These are phyloP conservation scores for Nyctereutes procyonoides DNA, from an alignment of 2,113 vertebrate species.

Conservation along the genomic window DNA sequence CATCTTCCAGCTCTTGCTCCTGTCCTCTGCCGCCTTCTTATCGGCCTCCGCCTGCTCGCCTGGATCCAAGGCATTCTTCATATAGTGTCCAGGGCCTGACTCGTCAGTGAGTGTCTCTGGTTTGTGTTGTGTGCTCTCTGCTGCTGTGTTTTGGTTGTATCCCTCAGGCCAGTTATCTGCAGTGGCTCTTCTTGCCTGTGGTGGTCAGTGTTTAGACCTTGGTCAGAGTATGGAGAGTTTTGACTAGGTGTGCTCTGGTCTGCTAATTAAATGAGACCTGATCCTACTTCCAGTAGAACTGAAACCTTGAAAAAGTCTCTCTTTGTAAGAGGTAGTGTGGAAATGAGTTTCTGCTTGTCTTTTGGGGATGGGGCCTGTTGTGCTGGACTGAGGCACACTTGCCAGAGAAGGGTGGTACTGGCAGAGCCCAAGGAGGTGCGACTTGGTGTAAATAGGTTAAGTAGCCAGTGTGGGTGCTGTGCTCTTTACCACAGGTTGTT, in stretches of 20 bases:
- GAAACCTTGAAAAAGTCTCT: not conserved
- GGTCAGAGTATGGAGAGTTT: not conserved
- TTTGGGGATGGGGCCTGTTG: not conserved
- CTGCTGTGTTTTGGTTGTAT: not conserved
- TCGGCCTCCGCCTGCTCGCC: too few species aligned
- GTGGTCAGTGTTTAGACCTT: not conserved
- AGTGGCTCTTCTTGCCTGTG: not conserved
- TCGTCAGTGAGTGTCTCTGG: not conserved
- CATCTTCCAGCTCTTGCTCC: conserved; percentile 96
- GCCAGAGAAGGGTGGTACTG: not conserved
- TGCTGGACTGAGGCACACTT: not conserved
- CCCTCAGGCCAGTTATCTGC: not conserved
- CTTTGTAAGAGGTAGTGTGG: not conserved
- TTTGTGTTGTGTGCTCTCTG: not conserved
- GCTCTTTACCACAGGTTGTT: not conserved
- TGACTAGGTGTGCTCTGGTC: not conserved
- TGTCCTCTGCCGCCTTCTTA: too few species aligned
- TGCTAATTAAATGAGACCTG: not conserved
- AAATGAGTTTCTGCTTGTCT: not conserved
- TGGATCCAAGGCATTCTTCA: too few species aligned
- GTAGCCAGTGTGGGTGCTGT: not conserved
- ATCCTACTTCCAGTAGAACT: not conserved
- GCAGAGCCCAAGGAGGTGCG: not conserved
- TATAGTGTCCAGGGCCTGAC: not conserved
- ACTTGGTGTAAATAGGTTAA: not conserved